Evolutionary conservation across 1,140 invertebrate genomes (phyloP).

Genomic region (Kradibia gibbosae): DNA sequence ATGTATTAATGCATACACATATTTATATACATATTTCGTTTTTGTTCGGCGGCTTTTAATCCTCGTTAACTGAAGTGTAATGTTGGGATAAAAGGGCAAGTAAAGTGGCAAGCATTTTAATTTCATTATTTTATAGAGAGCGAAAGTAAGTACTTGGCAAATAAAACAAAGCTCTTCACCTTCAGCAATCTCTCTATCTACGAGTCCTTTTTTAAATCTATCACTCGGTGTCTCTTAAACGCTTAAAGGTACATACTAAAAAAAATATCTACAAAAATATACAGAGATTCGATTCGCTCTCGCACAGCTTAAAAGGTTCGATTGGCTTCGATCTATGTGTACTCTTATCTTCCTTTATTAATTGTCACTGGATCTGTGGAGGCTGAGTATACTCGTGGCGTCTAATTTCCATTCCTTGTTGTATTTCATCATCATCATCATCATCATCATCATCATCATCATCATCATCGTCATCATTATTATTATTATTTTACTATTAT

Average conservation of each 20-base stretch:
- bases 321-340: slow-evolving; percentile 23
- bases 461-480: not conserved
- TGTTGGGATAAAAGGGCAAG: slow-evolving; percentile 52
- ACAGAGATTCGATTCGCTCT: slow-evolving; percentile 56
- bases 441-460: not conserved
- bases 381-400: slow-evolving; percentile 25
- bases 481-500: not conserved
- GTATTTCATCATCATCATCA: not conserved
- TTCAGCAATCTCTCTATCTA: not conserved
- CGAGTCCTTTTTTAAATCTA: slow-evolving; percentile 46
- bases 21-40: not conserved
- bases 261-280: slow-evolving; percentile 72
- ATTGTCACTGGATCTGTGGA: slow-evolving; percentile 18
- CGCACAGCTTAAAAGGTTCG: slow-evolving; percentile 19
- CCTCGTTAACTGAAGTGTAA: slow-evolving; percentile 15
- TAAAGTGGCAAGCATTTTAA: slow-evolving; percentile 62
- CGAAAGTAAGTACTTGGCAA: slow-evolving; percentile 45
- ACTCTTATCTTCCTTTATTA: slow-evolving; percentile 11
- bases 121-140: slow-evolving; percentile 43
- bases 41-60: not conserved
- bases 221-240: slow-evolving; percentile 53
- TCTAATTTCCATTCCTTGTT: not conserved
- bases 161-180: slow-evolving; percentile 30
- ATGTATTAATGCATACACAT: too few species aligned
- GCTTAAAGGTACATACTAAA: slow-evolving; percentile 66